phyloP scores from a whole-genome alignment of 2,113 vertebrate species.

The Leptobrachium ailaonicum region DNA sequence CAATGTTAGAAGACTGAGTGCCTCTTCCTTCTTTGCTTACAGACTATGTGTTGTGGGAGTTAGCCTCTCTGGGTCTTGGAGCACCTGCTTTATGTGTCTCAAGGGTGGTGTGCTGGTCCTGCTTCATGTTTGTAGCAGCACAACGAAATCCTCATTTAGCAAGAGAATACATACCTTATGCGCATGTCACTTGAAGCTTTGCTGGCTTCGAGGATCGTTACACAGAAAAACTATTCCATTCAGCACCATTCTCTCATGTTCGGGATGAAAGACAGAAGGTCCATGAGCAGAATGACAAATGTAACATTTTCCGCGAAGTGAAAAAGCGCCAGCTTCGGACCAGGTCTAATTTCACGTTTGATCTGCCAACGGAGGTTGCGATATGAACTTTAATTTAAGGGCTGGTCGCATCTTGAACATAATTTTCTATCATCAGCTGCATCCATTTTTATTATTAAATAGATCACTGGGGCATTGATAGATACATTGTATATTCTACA shows the following conservation, averaged over 20 bases:
- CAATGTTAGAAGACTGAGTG: too few relatives aligned
- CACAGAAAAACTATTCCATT: background rate
- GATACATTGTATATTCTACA: background rate
- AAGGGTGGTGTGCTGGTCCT: too few relatives aligned
- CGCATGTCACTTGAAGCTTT: constrained; percentile 12
- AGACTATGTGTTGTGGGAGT: too few relatives aligned
- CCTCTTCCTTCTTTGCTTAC: too few relatives aligned
- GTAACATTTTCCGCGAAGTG: background rate
- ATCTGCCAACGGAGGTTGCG: constrained; percentile 1
- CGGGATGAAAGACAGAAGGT: background rate
- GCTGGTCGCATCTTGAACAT: constrained; percentile 12
- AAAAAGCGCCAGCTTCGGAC: constrained; percentile 2
- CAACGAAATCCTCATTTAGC: too few relatives aligned
- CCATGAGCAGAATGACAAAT: constrained; percentile 1
- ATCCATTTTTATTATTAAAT: constrained; percentile 13
- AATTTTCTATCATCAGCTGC: constrained; percentile 4
- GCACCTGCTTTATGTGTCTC: too few relatives aligned
- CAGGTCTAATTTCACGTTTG: constrained; percentile 28
- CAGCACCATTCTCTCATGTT: background rate
- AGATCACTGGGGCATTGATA: constrained; percentile 7
- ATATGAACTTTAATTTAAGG: constrained; percentile 40
- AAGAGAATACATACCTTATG: background rate
- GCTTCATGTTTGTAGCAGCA: too few relatives aligned
- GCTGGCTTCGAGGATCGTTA: background rate
- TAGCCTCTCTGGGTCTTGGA: too few relatives aligned